These are phyloP conservation scores for Allobates femoralis DNA, from an alignment of 2,797 vertebrate species.

Conservation along the genomic window DNA sequence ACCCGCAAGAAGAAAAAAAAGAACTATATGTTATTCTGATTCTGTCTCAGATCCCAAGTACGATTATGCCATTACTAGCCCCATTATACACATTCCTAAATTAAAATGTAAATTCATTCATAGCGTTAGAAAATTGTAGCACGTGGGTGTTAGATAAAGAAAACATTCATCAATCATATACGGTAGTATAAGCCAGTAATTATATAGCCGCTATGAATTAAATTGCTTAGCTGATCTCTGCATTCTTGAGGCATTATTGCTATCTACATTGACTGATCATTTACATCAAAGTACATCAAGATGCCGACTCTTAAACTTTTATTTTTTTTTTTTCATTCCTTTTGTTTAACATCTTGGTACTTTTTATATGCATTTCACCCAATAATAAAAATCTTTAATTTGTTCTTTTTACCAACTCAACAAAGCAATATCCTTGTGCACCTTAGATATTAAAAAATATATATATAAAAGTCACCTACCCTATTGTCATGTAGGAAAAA, in stretches of 20 bases:
- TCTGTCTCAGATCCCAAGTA: not conserved
- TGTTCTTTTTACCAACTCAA: too few species aligned
- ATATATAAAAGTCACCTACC: not conserved
- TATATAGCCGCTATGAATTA: not conserved
- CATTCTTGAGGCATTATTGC: not conserved
- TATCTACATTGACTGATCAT: not conserved
- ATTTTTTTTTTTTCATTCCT: not conserved
- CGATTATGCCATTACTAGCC: not conserved
- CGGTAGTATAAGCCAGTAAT: not conserved
- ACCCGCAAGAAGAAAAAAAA: not conserved
- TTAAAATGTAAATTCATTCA: not conserved
- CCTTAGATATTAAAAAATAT: not conserved
- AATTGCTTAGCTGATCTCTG: not conserved
- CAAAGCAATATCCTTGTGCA: not conserved
- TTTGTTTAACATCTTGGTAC: too few species aligned
- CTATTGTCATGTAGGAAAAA: not conserved
- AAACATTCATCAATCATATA: not conserved
- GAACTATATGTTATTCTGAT: not conserved
- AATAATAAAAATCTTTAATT: not conserved
- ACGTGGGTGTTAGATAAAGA: not conserved
- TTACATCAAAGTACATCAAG: not conserved
- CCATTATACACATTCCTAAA: not conserved
- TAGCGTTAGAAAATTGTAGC: not conserved
- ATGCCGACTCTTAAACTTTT: not conserved
- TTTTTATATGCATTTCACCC: not conserved